Base-by-base conservation (phyloP, 30 jellyfish, hydroid and myxozoan genomes). In the Rhopilema esculentum region DNA sequence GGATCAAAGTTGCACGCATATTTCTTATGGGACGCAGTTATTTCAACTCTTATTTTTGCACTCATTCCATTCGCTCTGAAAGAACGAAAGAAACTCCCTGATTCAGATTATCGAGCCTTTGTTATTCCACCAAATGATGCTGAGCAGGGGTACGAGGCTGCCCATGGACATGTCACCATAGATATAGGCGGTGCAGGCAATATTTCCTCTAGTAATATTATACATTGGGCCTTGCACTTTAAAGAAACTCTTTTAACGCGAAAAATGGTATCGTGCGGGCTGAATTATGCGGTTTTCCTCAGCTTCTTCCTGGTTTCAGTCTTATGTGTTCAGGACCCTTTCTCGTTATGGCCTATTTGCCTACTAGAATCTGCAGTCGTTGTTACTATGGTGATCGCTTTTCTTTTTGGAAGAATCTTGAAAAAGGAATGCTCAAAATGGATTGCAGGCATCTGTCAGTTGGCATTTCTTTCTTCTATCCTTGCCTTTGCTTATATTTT, bases 51-150 rank as follows among this genome's bases (percentile, higher is more conserved):
- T 0, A 49, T 52, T n/a, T 79, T 87, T 25, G 82, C 57, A 1
- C 48, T 87, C 64, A 71, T 87, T 15, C 96, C 91, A 1, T 87
- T 87, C 50, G 71, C 91, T 26, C 28, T 87, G 67, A 87, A 87
- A 49, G 96, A 84, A 24, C 80, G 30, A 49, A 84, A 72, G 73
- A 80, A 57, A 27, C 57, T 1, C 25, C 4, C 90, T 23, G 24
- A 69, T 23, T n/a, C 82, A 12, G 33, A 48, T 23, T 80, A 80
- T 48, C 61, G 68, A 7, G 64, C 79, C 23, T 80, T 64, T 22
- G 62, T 16, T 8, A 80, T 49, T 6, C 24, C 73, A 17, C 57
- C 23, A 24, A 25, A 28, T 21, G 51, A 16, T 4, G 48, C 27
- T 25, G 48, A 18, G 69, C 17, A 29, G 31, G 27, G 24, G 33